Base-by-base conservation (phyloP, 2,797 vertebrate genomes). In the Hydrolagus colliei region DNA sequence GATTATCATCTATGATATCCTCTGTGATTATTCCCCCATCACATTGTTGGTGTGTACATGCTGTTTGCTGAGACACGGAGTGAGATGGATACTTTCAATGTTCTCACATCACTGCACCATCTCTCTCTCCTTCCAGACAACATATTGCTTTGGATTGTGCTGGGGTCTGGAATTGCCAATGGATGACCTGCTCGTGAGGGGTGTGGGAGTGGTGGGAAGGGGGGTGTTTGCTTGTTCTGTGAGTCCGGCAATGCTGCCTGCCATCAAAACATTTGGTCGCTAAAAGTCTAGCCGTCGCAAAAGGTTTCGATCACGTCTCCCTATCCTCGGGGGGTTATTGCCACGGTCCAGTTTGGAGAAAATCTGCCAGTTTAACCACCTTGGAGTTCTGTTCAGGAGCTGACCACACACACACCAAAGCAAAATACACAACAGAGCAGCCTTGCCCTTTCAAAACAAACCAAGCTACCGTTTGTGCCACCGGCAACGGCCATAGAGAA, bases 241-340 rank as follows among this genome's bases (percentile, higher is more conserved):
- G 79, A 35, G 79, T 3, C 16, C 61, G 11, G 27, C 22, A 16
- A 52, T 14, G 35, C 12, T 18, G 13, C 27, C 65, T 82, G 79
- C 79, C 79, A 82, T 68, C 63, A 35, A 27, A 68, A 35, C 63
- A 41, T 68, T 82, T 65, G 2, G 63, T 82, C 78, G 67, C 27
- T 68, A 68, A 52, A 27, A 67, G 62, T 4, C 16, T 32, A 68
- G 27, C 63, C 67, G 77, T 65, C 77, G 65, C 61, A 80, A 80
- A n/a, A 14, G 18, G 27, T 82, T 35, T 82, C 27, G 63, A 68
- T 65, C 22, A 32, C 16, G 32, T 67, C 32, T 67, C 62, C 18
- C 65, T 72, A n/a, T 80, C 22, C 78, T 63, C 22, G 67, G 79
- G 67, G 79, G 63, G 63, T 68, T 9, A 11, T 7, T 16, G 63